Conservation (phyloP, 2,797 vertebrate genomes). For the Rhinella marina region DNA sequence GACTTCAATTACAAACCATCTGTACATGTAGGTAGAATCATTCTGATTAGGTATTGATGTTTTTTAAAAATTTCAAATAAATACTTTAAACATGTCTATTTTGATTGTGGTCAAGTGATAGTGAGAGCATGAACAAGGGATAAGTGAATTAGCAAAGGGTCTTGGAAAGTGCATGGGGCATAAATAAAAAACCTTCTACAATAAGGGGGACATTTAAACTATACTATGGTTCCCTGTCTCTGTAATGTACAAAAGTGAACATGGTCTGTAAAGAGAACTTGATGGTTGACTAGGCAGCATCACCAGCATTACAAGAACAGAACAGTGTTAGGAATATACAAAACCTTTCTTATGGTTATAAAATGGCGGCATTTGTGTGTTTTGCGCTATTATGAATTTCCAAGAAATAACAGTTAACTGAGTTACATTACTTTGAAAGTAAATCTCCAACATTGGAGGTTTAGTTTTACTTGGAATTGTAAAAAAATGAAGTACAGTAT, state of each 20-base stretch:
- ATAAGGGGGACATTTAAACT: background rate
- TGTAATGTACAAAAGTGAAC: background rate
- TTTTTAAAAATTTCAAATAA: background rate
- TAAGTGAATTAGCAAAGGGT: background rate
- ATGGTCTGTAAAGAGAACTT: slow-evolving; percentile 5
- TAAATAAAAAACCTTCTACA: background rate
- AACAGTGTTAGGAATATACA: slow-evolving; percentile 1
- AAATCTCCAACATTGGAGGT: background rate
- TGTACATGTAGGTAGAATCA: background rate
- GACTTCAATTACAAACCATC: background rate
- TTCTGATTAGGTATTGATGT: background rate
- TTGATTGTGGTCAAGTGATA: too few species aligned
- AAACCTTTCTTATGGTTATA: background rate
- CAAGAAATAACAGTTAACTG: background rate
- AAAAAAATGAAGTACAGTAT: background rate
- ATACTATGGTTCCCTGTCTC: background rate
- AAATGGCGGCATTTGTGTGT: slow-evolving; percentile 15
- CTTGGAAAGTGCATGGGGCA: background rate
- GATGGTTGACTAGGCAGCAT: slow-evolving; percentile 15
- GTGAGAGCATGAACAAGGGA: background rate
- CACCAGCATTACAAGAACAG: background rate
- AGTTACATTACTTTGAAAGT: background rate
- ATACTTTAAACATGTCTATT: background rate
- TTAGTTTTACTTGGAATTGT: slow-evolving; percentile 4
- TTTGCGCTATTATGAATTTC: background rate